These are phyloP conservation scores for rabbit (Oryctolagus cuniculus) DNA, from an alignment of 2,113 vertebrate genomes.

Conservation along the genomic window DNA sequence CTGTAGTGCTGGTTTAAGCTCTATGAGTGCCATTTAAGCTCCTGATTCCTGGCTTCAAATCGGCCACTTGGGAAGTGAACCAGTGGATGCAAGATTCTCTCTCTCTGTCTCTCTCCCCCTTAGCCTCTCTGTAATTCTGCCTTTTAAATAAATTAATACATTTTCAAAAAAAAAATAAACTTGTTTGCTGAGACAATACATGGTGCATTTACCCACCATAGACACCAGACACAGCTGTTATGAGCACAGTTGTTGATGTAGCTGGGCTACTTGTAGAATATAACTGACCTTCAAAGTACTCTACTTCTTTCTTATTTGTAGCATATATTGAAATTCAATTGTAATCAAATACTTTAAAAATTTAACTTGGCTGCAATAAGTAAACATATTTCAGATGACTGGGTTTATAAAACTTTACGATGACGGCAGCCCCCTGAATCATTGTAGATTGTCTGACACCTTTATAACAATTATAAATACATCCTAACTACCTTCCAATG, in stretches of 20 bases:
- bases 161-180: too few relatives aligned
- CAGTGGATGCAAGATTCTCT: too few relatives aligned
- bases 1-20: too few relatives aligned
- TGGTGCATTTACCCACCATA: background rate
- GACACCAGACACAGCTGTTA: background rate
- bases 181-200: background rate
- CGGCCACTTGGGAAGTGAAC: too few relatives aligned
- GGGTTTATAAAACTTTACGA: background rate
- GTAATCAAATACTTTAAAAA: too few relatives aligned
- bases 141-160: too few relatives aligned
- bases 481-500: background rate
- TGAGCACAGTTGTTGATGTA: background rate
- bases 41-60: too few relatives aligned
- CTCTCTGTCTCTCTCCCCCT: too few relatives aligned
- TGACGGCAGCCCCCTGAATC: background rate
- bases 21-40: too few relatives aligned
- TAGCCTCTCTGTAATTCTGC: too few relatives aligned
- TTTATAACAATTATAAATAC: background rate
- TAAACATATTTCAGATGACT: background rate
- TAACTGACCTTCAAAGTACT: background rate
- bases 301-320: background rate
- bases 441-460: background rate
- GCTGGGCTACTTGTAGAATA: background rate
- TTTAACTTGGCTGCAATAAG: background rate
- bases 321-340: background rate